These are phyloP conservation scores for Myopa tessellatipennis DNA, from an alignment of 2,888 invertebrate species.

Conservation along the genomic window DNA sequence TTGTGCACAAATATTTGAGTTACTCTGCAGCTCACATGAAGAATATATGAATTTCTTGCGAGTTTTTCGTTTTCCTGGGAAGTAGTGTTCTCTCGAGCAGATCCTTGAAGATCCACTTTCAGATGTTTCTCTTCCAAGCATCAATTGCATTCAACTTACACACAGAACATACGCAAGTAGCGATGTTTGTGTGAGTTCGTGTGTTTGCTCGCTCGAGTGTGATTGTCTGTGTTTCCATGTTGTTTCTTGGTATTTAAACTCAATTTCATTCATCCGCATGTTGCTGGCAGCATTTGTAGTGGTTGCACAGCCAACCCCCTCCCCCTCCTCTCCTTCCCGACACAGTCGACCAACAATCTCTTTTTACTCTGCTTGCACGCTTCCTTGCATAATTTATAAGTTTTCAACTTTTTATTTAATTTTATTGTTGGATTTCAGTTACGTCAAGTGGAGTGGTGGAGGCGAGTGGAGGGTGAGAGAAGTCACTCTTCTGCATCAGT, in stretches of 20 bases:
- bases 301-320: neutral
- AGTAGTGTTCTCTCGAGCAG: slow-evolving; percentile 27
- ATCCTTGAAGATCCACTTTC: slow-evolving; percentile 31
- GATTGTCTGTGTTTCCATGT: slow-evolving; percentile 13
- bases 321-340: neutral
- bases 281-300: slow-evolving; percentile 13
- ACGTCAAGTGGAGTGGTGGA: neutral
- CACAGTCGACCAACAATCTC: no score
- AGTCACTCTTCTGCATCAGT: slow-evolving; percentile 15
- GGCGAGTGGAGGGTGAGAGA: neutral
- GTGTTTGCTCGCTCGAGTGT: neutral
- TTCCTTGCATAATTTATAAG: slow-evolving; percentile 47
- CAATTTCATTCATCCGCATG: slow-evolving; percentile 31
- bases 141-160: neutral
- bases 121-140: slow-evolving; percentile 29
- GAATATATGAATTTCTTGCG: slow-evolving; percentile 17
- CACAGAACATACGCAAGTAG: neutral
- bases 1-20: slow-evolving; percentile 19
- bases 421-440: slow-evolving; percentile 19
- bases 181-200: no score
- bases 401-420: slow-evolving; percentile 37
- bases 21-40: slow-evolving; percentile 11
- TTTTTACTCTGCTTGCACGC: slow-evolving; percentile 20
- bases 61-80: neutral
- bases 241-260: slow-evolving; percentile 38